Base-by-base conservation (phyloP, 2,113 vertebrate genomes). In the Pachypanchax playfairii region DNA sequence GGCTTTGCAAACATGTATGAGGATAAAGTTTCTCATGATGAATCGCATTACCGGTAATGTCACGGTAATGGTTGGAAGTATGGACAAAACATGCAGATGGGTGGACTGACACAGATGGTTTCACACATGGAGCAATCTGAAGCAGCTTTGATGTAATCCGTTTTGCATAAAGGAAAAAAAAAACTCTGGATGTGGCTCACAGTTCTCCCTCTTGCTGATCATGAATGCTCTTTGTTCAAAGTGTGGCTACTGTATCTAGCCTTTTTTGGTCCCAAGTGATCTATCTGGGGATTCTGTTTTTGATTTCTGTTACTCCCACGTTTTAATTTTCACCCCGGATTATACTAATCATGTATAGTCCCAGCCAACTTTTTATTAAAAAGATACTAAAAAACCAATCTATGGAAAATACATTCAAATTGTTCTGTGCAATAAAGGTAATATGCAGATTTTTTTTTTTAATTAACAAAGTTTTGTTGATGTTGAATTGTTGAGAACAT, bases 381-480 rank as follows among this genome's bases (percentile, higher is more conserved):
- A 83, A 60, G 72, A 78, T 79, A 78, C 58, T 69, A 77, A 85
- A 88, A 84, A 86, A 88, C 35, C 90, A 90, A 88, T 88, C 79
- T 86, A 90, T 85, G 79, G 82, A 88, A 89, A 89, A 89, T 85
- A 89, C 78, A 88, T 91, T 90, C 77, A 85, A 89, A 89, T 90
- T 92, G 92, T 93, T 91, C 88, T 91, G 91, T 92, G 91, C 91
- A 93, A 93, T 92, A 92, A 93, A 87, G 70, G 85, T 93, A 91
- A 91, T 91, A 92, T 92, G 91, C 90, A 92, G 88, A 91, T 91
- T 90, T 90, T 85, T 86, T 81, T 80, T 88, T 92, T 91, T 91
- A 83, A 90, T 87, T 88, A 88, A 91, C 85, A 89, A 80, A 78
- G 85, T 91, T 91, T 91, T 89, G 83, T 92, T 91, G 90, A 92